Evolutionary conservation across 2,113 vertebrate species (phyloP), one percentile per base, ranked within the genome.

Genomic region (Sarotherodon lohbergeri): DNA sequence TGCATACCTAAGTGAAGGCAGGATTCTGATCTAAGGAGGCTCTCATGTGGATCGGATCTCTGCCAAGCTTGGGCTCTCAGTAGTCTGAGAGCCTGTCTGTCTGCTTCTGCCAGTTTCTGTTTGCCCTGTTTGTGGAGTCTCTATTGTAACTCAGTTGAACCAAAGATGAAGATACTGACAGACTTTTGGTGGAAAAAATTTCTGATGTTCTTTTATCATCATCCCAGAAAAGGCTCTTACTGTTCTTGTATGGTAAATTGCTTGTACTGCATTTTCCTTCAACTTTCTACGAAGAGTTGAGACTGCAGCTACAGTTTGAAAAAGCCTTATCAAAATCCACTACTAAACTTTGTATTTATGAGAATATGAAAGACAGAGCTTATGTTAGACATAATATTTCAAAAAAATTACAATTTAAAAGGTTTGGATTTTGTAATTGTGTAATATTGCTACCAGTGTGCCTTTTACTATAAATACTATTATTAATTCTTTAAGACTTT

Each of bases 21-120:
- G 90, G 86, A 87, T 91, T 93, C 81, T 86, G 94, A 93, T 94
- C 91, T 89, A 11, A 91, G 73, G 86, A 92, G 63, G 57, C 87
- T 93, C 91, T 94, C 90, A 86, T 83, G 92, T 90, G 93, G 63
- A 90, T 89, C 86, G 22, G 86, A 93, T 91, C 87, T 82, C 81
- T 91, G 94, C 92, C 92, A 94, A 88, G 79, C 86, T 84, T 71
- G 2, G 50, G 73, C 48, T 92, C 90, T 89, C 91, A 59, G 82
- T 56, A 86, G 61, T 76, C 82, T 80, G 57, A 80, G 81, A 50
- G 59, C 78, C 83, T 86, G 91, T 82, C 87, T 90, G 85, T 86
- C 87, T 85, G 81, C 68, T 32, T 66, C 48, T 93, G 86, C 84
- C 86, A 88, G 86, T 91, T 63, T 88, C 78, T 54, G 39, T 80